These are phyloP conservation scores for Chrysodeixis includens DNA, from an alignment of 2,888 invertebrate genomes.

Conservation along the genomic window DNA sequence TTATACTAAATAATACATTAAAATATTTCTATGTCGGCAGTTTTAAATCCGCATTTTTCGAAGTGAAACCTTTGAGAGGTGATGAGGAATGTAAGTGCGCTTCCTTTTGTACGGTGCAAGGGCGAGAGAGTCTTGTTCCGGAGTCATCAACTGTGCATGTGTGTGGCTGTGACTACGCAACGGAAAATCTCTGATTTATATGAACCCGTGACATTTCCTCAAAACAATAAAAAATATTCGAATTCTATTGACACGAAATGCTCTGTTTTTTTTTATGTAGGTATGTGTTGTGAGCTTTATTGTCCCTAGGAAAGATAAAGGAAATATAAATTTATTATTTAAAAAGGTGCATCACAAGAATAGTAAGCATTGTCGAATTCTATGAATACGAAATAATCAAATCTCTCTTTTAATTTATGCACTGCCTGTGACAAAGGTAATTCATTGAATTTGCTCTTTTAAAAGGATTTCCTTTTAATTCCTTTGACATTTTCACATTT, in stretches of 20 bases:
- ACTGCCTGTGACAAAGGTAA: neutral
- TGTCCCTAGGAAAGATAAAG: neutral
- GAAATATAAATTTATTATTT: neutral
- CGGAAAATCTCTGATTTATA: too few relatives aligned
- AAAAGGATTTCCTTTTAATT: neutral
- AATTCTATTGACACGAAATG: too few relatives aligned
- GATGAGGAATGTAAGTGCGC: conserved; percentile 6
- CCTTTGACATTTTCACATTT: neutral
- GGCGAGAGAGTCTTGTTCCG: neutral
- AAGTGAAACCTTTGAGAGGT: neutral
- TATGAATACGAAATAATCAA: neutral
- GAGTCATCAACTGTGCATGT: neutral
- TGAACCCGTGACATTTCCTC: neutral
- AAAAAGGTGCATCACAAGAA: neutral
- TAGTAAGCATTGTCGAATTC: neutral
- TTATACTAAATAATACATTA: conserved; percentile 31
- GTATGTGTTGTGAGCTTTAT: too few relatives aligned
- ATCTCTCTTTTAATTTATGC: too few relatives aligned
- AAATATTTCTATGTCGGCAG: neutral
- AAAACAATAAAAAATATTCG: neutral
- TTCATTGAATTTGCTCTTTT: neutral
- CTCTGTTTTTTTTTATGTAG: neutral
- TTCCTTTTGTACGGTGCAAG: conserved; percentile 20
- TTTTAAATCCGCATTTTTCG: conserved; percentile 29
- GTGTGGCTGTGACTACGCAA: too few relatives aligned